Evolutionary conservation across 1,140 invertebrate species (phyloP).

Genomic region (Andricus grossulariae): DNA sequence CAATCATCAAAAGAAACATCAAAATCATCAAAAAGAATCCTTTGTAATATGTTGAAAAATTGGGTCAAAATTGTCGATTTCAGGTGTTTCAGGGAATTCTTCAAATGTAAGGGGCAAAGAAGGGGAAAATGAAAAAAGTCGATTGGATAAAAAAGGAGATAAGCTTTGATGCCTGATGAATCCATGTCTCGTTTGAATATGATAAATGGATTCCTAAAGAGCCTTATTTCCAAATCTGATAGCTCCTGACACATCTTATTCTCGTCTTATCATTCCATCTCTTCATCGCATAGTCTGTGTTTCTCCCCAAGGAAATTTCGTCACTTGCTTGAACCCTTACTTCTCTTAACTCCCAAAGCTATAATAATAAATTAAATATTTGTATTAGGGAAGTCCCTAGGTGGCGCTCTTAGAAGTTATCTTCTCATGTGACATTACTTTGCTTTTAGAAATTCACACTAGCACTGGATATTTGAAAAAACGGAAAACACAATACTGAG

Average conservation of each 20-base stretch:
- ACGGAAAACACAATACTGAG: not conserved
- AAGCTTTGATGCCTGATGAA: no score
- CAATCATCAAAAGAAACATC: constrained; percentile 38
- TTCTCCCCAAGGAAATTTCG: constrained; percentile 13
- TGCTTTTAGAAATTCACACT: no score
- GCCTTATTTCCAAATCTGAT: constrained; percentile 6
- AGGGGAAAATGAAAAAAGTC: no score
- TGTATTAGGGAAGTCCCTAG: not conserved
- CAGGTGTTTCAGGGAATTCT: no score
- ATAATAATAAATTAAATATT: constrained; percentile 28
- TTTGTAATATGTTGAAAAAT: no score
- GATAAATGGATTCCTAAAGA: constrained; percentile 22
- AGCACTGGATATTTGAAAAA: not conserved
- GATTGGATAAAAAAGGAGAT: no score
- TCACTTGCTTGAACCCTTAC: not conserved
- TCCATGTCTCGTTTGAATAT: constrained; percentile 1
- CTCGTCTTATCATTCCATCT: constrained; percentile 14
- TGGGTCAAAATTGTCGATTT: no score
- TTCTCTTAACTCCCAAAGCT: not conserved
- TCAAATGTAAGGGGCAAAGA: no score
- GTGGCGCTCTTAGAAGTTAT: constrained; percentile 26
- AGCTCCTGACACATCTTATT: constrained; percentile 14
- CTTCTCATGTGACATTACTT: not conserved
- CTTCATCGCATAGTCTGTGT: constrained; percentile 21
- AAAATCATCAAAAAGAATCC: no score